phyloP scores from a whole-genome alignment of 2,113 vertebrate species.

The Myxocyprinus asiaticus region DNA sequence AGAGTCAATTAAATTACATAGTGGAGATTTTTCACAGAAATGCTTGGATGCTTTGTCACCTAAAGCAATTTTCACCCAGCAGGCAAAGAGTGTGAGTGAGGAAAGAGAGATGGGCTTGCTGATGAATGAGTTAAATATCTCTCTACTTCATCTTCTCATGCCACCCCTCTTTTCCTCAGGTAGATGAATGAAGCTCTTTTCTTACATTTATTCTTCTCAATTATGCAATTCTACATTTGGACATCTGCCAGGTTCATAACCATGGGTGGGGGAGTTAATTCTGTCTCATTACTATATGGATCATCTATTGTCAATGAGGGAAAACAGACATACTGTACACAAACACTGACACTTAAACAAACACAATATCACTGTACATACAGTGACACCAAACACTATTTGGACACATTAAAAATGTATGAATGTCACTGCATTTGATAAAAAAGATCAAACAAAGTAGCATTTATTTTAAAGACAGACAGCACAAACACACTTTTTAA shows the following conservation, averaged over 20 bases:
- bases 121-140: constrained; percentile 56
- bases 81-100: constrained; percentile 39
- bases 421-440: too few relatives aligned
- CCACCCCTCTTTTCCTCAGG: constrained; percentile 41
- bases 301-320: constrained; percentile 1
- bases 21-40: constrained; percentile 70
- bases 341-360: too few relatives aligned
- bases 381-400: too few relatives aligned
- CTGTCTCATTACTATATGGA: constrained; percentile 62
- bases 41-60: constrained; percentile 65
- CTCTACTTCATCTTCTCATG: constrained; percentile 34
- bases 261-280: constrained; percentile 62
- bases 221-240: constrained; percentile 70
- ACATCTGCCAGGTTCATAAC: constrained; percentile 65
- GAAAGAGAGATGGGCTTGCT: constrained; percentile 35
- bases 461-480: too few relatives aligned
- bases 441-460: too few relatives aligned
- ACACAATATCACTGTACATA: too few relatives aligned
- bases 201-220: constrained; percentile 72
- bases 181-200: constrained; percentile 68
- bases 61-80: constrained; percentile 70
- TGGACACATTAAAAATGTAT: too few relatives aligned
- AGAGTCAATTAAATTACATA: constrained; percentile 69
- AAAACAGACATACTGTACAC: not conserved
- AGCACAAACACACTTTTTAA: too few relatives aligned